These are phyloP conservation scores for Sciurus carolinensis DNA, from an alignment of 2,797 vertebrate genomes.

Conservation along the genomic window DNA sequence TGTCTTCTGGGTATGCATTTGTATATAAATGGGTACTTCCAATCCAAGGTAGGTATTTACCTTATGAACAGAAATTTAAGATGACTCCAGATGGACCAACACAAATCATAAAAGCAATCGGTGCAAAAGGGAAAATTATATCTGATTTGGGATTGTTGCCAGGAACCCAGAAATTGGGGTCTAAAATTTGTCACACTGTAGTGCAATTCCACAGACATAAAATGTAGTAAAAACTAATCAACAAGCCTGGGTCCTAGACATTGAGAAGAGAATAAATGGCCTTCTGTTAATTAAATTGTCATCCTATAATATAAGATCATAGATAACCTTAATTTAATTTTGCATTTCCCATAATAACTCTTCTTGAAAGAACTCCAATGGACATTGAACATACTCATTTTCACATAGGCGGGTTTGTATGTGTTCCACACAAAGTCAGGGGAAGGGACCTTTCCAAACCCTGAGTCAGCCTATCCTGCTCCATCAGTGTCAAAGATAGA, in stretches of 20 bases:
- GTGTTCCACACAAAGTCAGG: background rate
- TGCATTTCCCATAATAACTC: background rate
- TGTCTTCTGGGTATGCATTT: background rate
- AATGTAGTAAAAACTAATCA: background rate
- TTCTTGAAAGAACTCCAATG: background rate
- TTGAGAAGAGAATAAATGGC: background rate
- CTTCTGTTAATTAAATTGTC: background rate
- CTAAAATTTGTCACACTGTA: background rate
- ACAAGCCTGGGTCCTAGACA: background rate
- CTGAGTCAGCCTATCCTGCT: background rate
- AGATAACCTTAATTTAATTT: background rate
- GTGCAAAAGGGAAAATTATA: background rate
- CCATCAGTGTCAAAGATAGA: slow-evolving; percentile 57
- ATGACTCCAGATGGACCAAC: background rate
- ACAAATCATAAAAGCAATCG: background rate
- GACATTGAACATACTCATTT: background rate
- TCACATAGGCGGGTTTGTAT: fast-evolving
- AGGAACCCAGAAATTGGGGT: background rate
- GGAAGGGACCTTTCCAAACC: background rate
- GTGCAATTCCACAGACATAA: background rate
- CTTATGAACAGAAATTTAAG: background rate
- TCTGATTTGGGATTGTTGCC: background rate
- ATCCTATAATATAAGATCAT: background rate
- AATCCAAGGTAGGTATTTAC: background rate
- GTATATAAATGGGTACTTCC: background rate